Conservation (phyloP, 2,113 vertebrate species). For the Perognathus longimembris region DNA sequence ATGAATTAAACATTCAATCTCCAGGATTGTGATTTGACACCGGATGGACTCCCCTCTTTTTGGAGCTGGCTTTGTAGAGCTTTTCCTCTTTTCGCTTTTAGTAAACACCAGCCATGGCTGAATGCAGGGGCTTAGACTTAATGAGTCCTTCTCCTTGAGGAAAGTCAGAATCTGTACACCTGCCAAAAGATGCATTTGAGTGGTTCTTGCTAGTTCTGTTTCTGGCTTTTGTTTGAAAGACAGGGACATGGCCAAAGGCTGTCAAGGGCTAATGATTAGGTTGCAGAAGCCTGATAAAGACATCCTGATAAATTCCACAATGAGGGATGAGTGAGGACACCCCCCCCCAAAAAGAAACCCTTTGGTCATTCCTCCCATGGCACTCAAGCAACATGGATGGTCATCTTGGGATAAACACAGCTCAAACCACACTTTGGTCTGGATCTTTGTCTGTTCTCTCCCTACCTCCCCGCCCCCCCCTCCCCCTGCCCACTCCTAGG, state of each 20-base stretch:
- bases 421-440: neutral
- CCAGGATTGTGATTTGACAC: constrained; percentile 77
- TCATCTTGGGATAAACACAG: neutral
- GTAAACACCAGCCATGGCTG: constrained; percentile 80
- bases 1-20: constrained; percentile 86
- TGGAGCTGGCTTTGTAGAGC: constrained; percentile 62
- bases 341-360: neutral
- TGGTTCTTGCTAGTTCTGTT: constrained; percentile 58
- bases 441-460: rapidly evolving
- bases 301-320: neutral
- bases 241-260: constrained; percentile 42
- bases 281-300: constrained; percentile 44
- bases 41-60: constrained; percentile 62
- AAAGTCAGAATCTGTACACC: constrained; percentile 15
- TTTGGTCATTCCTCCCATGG: neutral
- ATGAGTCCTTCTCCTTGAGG: constrained; percentile 73
- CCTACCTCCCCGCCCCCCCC: neutral
- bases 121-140: constrained; percentile 55
- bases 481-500: no score
- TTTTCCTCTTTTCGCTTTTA: constrained; percentile 37
- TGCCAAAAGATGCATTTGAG: constrained; percentile 47
- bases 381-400: neutral
- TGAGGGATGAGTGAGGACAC: neutral
- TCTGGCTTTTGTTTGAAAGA: constrained; percentile 62
- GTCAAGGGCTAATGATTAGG: constrained; percentile 45